These are phyloP conservation scores for Polyodon spathula DNA, from an alignment of 2,113 vertebrate genomes.

Conservation along the genomic window DNA sequence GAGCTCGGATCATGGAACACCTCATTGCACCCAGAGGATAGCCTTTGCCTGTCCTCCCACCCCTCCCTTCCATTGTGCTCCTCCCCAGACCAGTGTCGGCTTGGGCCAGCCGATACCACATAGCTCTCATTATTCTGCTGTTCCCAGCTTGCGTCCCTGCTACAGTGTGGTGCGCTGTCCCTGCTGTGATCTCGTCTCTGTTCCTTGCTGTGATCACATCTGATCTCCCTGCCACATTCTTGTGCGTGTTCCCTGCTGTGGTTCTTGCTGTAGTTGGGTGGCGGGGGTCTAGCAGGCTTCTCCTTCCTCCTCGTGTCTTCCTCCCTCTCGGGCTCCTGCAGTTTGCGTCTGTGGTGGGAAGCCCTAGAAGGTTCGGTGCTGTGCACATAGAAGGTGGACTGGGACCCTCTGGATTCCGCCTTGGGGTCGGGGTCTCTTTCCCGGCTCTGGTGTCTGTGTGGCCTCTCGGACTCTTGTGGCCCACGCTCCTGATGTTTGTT, in stretches of 20 bases:
- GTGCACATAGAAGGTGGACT: constrained; percentile 1
- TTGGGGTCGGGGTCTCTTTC: not conserved
- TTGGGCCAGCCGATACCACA: not conserved
- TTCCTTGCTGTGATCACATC: constrained; percentile 25
- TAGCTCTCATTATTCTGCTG: too few species aligned
- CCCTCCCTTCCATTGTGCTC: constrained; percentile 14
- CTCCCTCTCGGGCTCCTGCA: constrained; percentile 21
- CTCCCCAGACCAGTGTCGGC: constrained; percentile 17
- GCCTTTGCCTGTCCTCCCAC: constrained; percentile 21
- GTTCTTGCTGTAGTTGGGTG: constrained; percentile 37
- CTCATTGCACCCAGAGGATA: constrained; percentile 35
- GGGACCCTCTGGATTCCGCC: constrained; percentile 2
- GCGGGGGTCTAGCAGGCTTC: constrained; percentile 41
- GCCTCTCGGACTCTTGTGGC: constrained; percentile 11
- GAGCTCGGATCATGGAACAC: constrained; percentile 35
- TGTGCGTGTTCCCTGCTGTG: constrained; percentile 28
- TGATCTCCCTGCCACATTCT: constrained; percentile 9
- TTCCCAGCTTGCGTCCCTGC: too few species aligned
- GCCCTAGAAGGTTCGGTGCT: not conserved
- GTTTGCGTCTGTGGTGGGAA: constrained; percentile 3
- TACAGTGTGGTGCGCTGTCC: not conserved
- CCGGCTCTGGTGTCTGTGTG: not conserved
- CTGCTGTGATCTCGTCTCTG: constrained; percentile 23
- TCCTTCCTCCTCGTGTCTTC: constrained; percentile 34
- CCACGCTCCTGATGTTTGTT: constrained; percentile 27